phyloP scores from a whole-genome alignment of 2,888 invertebrate species.

The Linnaemya vulpina region DNA sequence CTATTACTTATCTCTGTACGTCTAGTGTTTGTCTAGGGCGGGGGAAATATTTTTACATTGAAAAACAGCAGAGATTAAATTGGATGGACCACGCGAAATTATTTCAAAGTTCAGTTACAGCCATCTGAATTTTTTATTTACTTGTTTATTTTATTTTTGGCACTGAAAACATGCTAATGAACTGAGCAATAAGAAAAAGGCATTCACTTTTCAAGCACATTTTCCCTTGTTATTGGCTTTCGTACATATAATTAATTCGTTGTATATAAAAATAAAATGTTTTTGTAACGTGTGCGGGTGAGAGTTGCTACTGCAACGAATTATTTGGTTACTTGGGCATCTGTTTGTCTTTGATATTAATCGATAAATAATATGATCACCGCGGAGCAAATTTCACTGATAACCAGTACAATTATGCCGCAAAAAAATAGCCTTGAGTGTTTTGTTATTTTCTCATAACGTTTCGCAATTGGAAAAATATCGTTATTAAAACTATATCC shows the following conservation, averaged over 20 bases:
- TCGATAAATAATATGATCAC: no score
- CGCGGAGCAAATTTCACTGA: no score
- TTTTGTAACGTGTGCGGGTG: no score
- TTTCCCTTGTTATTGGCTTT: not conserved
- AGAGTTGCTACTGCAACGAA: no score
- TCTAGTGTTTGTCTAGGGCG: conserved; percentile 9
- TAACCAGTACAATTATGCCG: no score
- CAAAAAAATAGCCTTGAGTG: no score
- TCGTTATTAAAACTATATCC: no score
- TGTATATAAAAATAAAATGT: not conserved
- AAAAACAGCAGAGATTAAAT: conserved; percentile 8
- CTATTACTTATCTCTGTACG: conserved; percentile 2
- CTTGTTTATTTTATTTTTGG: not conserved
- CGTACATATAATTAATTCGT: no score
- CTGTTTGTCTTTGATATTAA: no score
- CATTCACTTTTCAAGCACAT: conserved; percentile 21
- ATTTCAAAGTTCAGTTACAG: conserved; percentile 32
- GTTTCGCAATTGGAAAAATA: no score
- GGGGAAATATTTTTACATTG: not conserved
- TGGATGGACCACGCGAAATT: conserved; percentile 6
- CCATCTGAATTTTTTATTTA: not conserved
- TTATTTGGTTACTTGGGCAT: no score
- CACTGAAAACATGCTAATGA: conserved; percentile 50
- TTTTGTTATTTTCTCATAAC: no score
- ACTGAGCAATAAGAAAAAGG: conserved; percentile 17